Evolutionary conservation across 2,113 vertebrate genomes (phyloP).

Genomic region (Peromyscus leucopus): DNA sequence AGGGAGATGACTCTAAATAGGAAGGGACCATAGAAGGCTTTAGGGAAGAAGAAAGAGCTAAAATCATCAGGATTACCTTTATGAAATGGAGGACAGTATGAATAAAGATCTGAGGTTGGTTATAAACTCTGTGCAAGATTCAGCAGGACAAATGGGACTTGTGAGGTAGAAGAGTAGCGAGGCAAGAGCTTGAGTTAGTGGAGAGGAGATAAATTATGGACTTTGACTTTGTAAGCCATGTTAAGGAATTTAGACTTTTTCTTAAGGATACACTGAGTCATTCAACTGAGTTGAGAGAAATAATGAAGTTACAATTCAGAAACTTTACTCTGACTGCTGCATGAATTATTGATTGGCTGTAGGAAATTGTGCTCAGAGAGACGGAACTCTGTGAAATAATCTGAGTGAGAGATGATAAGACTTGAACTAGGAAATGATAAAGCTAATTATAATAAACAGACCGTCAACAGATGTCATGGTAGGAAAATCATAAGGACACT

Average conservation of each 20-base stretch:
- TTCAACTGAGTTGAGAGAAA: background rate
- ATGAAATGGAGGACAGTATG: background rate
- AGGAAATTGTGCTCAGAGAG: background rate
- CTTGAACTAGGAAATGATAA: background rate
- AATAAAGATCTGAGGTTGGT: background rate
- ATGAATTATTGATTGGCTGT: background rate
- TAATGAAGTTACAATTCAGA: background rate
- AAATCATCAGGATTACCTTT: background rate
- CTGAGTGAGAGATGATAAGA: background rate
- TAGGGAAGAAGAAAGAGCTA: background rate
- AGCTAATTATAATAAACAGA: background rate
- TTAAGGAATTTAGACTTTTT: background rate
- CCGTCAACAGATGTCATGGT: background rate
- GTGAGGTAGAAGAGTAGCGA: background rate
- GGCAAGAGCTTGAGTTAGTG: background rate
- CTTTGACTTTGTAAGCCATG: background rate
- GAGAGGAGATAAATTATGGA: background rate
- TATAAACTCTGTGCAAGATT: background rate
- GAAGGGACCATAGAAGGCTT: background rate
- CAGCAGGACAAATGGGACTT: background rate
- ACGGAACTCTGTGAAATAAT: background rate
- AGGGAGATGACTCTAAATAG: background rate
- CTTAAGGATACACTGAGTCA: background rate
- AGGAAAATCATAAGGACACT: background rate
- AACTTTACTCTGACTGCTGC: slow-evolving; percentile 7